Percentiles rank a stretch among this genome's conserved stretches.
These are phyloP conservation scores for Bombyx huttoni DNA, from an alignment of 2,888 invertebrate species.

Conservation along the genomic window DNA sequence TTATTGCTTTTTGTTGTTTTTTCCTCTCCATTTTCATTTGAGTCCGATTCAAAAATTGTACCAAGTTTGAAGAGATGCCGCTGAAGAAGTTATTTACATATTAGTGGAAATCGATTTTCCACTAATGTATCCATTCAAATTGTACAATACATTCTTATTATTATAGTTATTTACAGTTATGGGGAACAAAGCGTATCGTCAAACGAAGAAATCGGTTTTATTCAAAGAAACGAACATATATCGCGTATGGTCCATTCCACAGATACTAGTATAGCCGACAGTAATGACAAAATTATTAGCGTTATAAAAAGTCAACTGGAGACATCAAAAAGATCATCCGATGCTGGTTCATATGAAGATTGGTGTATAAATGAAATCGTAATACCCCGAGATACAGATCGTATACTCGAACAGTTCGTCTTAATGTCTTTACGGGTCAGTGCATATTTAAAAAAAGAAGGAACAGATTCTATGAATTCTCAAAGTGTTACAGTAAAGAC, in stretches of 20 bases:
- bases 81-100: too few species aligned
- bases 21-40: too few species aligned
- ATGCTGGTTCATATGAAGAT: slow-evolving; percentile 42
- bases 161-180: slow-evolving; percentile 23
- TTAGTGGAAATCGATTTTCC: too few species aligned
- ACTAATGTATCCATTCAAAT: too few species aligned
- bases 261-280: slow-evolving; percentile 21
- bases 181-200: slow-evolving; percentile 18
- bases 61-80: too few species aligned
- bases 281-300: slow-evolving; percentile 13
- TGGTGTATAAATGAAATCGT: slow-evolving; percentile 43
- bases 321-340: slow-evolving; percentile 26
- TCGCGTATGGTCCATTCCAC: slow-evolving; percentile 15
- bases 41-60: too few species aligned
- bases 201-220: slow-evolving; percentile 4
- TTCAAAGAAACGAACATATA: slow-evolving; percentile 10
- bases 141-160: neutral
- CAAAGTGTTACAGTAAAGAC: slow-evolving; percentile 13
- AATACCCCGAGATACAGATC: slow-evolving; percentile 48
- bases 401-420: slow-evolving; percentile 55
- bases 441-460: slow-evolving; percentile 32
- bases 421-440: slow-evolving; percentile 50
- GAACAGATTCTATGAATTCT: slow-evolving; percentile 16
- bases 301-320: slow-evolving; percentile 16
- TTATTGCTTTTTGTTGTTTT: too few species aligned